These are phyloP conservation scores for Drosophila paracracens DNA, from an alignment of 2,888 invertebrate genomes.

Conservation along the genomic window DNA sequence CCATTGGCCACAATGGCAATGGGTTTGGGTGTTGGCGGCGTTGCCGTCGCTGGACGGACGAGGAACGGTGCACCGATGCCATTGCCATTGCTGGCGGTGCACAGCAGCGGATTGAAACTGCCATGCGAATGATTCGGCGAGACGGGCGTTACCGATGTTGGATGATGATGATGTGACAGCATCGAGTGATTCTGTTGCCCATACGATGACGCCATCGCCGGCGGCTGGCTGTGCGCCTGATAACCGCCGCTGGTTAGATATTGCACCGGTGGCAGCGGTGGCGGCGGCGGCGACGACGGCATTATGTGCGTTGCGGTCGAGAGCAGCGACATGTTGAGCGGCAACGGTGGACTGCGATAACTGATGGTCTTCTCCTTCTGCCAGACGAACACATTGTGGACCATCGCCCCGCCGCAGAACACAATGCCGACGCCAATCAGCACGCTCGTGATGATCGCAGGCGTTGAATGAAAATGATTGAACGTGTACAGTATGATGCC, in stretches of 20 bases:
- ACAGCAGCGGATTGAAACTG: conserved; percentile 84
- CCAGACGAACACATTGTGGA: conserved; percentile 98
- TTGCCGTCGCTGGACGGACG: conserved; percentile 84
- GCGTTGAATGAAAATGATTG: conserved; percentile 95
- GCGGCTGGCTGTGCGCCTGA: conserved; percentile 41
- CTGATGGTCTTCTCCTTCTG: conserved; percentile 95
- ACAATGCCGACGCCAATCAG: conserved; percentile 96
- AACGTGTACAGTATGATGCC: conserved; percentile 96
- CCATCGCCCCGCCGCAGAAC: conserved; percentile 96
- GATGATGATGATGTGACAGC: conserved; percentile 64
- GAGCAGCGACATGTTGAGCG: conserved; percentile 69
- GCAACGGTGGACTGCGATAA: conserved; percentile 85
- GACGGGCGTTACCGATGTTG: conserved; percentile 85
- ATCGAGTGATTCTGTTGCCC: conserved; percentile 56
- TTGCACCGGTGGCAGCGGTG: conserved; percentile 64
- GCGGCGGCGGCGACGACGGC: conserved; percentile 25
- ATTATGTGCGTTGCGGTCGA: conserved; percentile 44
- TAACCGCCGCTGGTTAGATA: conserved; percentile 65
- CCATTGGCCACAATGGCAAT: conserved; percentile 58
- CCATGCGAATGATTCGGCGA: conserved; percentile 85
- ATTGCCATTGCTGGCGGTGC: conserved; percentile 30
- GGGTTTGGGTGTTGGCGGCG: conserved; percentile 84
- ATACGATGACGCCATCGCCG: conserved; percentile 28
- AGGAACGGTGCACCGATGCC: conserved; percentile 77
- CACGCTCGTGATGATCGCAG: conserved; percentile 95